Base-by-base conservation (phyloP, 2,113 vertebrate genomes). In the Corythornis vintsioides region DNA sequence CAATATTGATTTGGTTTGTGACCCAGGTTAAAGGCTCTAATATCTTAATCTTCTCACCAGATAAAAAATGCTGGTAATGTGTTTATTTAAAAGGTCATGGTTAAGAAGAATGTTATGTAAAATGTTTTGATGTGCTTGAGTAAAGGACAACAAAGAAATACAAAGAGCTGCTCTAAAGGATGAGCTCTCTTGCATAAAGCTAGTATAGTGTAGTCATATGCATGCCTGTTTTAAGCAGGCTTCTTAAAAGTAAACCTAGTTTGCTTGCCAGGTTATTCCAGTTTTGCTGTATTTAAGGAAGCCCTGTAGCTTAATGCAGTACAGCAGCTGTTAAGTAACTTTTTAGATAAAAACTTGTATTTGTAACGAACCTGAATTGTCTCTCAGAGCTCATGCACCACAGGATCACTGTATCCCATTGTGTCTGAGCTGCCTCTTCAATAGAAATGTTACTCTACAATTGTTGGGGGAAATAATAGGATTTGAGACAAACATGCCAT, bases 1-100 rank as follows among this genome's bases (percentile, higher is more conserved):
- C 16, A 76, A 60, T 56, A 67, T 59, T 72, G 55, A 79, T 82
- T 65, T 80, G 38, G 63, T 88, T 66, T 48, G 48, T 48, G 35
- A 78, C 26, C 2, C 2, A 72, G 11, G 31, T 40, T 85, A 80
- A 63, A 90, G 82, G 25, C 21, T 52, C 17, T 93, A 89, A 77
- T 74, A 82, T 29, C 40, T 90, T 93, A 87, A 90, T 89, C 79
- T 25, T 84, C 50, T 77, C n/a, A 60, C 35, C 60, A 85, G 47
- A 61, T 29, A 72, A 93, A 90, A 88, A 80, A 67, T 26, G 33
- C 35, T 80, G 61, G 70, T 2, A 56, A 33, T 53, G 43, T 57
- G 40, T 65, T 93, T 50, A 33, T 56, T 76, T 35, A 60, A 71
- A 84, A 87, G 77, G 52, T 57, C 57, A 26, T 2, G 4, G 15